Evolutionary conservation across 2,888 invertebrate genomes (phyloP).

Genomic region (Rhagophthalmus giganteus): DNA sequence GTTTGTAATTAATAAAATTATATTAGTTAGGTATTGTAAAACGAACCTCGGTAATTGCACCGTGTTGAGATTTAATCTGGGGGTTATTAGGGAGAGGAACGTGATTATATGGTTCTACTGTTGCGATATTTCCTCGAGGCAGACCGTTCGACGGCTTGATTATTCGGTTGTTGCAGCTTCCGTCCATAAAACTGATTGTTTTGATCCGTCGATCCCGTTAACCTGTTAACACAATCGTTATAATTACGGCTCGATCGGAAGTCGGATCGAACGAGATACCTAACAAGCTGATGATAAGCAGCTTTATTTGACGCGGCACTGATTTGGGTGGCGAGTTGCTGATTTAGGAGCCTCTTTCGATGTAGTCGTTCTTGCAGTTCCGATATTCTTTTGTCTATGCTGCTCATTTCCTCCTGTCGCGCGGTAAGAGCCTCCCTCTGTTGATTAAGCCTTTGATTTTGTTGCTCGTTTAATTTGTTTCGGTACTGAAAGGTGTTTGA

Average conservation of each 20-base stretch:
- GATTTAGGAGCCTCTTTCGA: constrained; percentile 83
- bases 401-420: constrained; percentile 87
- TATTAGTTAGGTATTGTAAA: not conserved
- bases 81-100: constrained; percentile 68
- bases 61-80: constrained; percentile 41
- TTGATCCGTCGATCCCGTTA: constrained; percentile 52
- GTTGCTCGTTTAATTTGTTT: constrained; percentile 94
- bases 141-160: constrained; percentile 59
- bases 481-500: constrained; percentile 88
- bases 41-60: constrained; percentile 49
- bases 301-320: constrained; percentile 56
- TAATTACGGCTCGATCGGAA: no score
- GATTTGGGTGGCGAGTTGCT: constrained; percentile 68
- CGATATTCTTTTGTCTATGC: constrained; percentile 90
- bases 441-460: constrained; percentile 85
- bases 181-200: constrained; percentile 49
- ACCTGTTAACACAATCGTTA: no score
- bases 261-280: no score
- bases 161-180: constrained; percentile 46
- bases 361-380: constrained; percentile 91
- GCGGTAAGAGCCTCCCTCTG: constrained; percentile 87
- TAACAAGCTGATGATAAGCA: constrained; percentile 53
- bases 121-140: constrained; percentile 79
- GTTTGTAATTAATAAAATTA: not conserved
- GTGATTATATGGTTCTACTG: constrained; percentile 86